Evolutionary conservation across 2,797 vertebrate genomes (phyloP).

Genomic region (Bradypus variegatus): DNA sequence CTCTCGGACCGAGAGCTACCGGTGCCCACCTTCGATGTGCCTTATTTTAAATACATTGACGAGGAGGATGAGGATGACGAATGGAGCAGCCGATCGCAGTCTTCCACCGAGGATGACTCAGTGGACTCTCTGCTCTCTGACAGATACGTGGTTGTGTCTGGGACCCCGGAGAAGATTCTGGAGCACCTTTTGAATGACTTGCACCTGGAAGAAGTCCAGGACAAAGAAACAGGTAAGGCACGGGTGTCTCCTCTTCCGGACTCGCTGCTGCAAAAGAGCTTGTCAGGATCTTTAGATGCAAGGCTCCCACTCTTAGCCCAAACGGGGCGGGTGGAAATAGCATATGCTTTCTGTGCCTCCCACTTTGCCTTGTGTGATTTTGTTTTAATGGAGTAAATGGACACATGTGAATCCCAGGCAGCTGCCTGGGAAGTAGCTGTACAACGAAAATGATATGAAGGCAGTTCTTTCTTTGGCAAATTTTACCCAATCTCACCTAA

Average conservation of each 20-base stretch:
- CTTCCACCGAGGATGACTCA: slow-evolving; percentile 89
- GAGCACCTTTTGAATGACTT: slow-evolving; percentile 91
- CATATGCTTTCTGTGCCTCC: background rate
- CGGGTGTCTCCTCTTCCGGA: background rate
- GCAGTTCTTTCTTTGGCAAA: slow-evolving; percentile 13
- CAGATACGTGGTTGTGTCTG: slow-evolving; percentile 92
- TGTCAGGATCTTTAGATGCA: background rate
- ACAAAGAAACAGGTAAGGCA: slow-evolving; percentile 87
- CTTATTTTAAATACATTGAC: slow-evolving; percentile 98
- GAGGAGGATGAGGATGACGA: slow-evolving; percentile 93
- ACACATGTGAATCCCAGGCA: slow-evolving; percentile 17
- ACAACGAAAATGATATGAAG: slow-evolving; percentile 39
- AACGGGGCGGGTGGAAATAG: background rate
- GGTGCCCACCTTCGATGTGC: slow-evolving; percentile 94
- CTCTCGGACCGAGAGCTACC: slow-evolving; percentile 77
- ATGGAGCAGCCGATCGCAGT: slow-evolving; percentile 94
- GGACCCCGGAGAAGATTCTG: slow-evolving; percentile 94
- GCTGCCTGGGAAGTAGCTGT: slow-evolving; percentile 25
- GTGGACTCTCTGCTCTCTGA: slow-evolving; percentile 89
- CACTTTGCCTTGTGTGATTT: background rate
- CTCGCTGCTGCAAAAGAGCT: background rate
- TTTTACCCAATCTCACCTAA: slow-evolving; percentile 43
- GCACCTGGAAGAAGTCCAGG: slow-evolving; percentile 84
- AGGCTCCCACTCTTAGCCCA: background rate
- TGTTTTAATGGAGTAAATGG: slow-evolving; percentile 55